phyloP scores from a whole-genome alignment of 2,888 invertebrate species.

The Amiota mariae region DNA sequence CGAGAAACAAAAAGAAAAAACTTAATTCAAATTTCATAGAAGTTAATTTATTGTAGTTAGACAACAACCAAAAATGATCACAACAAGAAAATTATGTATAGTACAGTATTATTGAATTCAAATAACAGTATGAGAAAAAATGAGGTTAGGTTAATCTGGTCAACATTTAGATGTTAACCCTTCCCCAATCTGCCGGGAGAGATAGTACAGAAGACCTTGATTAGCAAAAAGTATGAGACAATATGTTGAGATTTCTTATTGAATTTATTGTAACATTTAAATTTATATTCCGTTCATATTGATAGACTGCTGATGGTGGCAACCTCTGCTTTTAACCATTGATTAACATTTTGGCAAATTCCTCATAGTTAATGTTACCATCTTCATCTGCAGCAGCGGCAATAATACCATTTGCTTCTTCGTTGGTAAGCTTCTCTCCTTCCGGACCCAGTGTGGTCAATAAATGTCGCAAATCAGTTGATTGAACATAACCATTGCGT shows the following conservation, averaged over 20 bases:
- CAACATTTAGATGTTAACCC: no score
- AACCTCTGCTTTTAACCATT: slow-evolving; percentile 79
- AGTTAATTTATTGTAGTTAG: slow-evolving; percentile 44
- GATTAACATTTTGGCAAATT: slow-evolving; percentile 96
- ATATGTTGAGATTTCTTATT: no score
- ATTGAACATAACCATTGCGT: slow-evolving; percentile 98
- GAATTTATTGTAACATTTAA: no score
- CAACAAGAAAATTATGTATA: slow-evolving; percentile 24
- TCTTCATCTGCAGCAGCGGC: slow-evolving; percentile 96
- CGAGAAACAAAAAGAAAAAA: slow-evolving; percentile 37
- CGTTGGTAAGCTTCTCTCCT: slow-evolving; percentile 92
- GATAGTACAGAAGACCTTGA: no score
- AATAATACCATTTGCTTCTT: slow-evolving; percentile 97
- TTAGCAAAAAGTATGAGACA: no score
- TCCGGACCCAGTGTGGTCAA: slow-evolving; percentile 89
- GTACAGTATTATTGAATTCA: slow-evolving; percentile 31
- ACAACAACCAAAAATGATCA: slow-evolving; percentile 12
- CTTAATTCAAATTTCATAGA: slow-evolving; percentile 61
- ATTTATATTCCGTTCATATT: no score
- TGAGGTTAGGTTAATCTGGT: no score
- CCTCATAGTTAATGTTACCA: slow-evolving; percentile 99
- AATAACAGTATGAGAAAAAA: neutral
- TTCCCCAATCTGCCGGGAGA: no score
- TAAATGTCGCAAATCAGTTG: slow-evolving; percentile 97
- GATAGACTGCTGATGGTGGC: no score